These are phyloP conservation scores for Seira sanloemensis DNA, from an alignment of 2,888 invertebrate genomes.

Conservation along the genomic window DNA sequence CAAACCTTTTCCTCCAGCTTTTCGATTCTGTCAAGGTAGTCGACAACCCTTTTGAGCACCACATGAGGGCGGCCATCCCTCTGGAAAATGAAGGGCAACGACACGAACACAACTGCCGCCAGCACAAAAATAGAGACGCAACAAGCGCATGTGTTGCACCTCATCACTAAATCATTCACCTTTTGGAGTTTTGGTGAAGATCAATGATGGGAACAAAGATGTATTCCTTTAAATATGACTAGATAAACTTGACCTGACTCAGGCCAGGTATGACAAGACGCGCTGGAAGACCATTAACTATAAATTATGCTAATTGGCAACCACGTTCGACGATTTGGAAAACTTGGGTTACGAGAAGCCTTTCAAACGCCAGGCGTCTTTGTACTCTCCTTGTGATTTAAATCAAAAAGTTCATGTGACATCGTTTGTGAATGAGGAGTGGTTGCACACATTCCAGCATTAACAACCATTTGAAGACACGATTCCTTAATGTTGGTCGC, in stretches of 20 bases:
- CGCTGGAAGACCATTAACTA: background rate
- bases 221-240: background rate
- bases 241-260: background rate
- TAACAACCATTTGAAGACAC: background rate
- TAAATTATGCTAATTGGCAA: background rate
- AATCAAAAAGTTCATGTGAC: background rate
- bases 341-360: background rate
- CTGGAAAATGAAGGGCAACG: conserved; percentile 55
- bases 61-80: conserved; percentile 53
- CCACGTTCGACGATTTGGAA: background rate
- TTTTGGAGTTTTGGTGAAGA: background rate
- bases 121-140: conserved; percentile 32
- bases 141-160: conserved; percentile 51
- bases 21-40: conserved; percentile 58
- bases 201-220: background rate
- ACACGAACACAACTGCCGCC: conserved; percentile 48
- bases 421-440: background rate
- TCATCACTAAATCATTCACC: conserved; percentile 19
- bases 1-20: conserved; percentile 55
- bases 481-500: background rate
- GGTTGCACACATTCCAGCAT: background rate
- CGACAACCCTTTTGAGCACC: conserved; percentile 51
- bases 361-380: background rate
- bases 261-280: background rate
- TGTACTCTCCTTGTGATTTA: background rate